A percentile compares a stretch with the other conserved stretches of the same genome.
These are phyloP conservation scores for Microhierax caerulescens DNA, from an alignment of 2,797 vertebrate genomes.

Conservation along the genomic window DNA sequence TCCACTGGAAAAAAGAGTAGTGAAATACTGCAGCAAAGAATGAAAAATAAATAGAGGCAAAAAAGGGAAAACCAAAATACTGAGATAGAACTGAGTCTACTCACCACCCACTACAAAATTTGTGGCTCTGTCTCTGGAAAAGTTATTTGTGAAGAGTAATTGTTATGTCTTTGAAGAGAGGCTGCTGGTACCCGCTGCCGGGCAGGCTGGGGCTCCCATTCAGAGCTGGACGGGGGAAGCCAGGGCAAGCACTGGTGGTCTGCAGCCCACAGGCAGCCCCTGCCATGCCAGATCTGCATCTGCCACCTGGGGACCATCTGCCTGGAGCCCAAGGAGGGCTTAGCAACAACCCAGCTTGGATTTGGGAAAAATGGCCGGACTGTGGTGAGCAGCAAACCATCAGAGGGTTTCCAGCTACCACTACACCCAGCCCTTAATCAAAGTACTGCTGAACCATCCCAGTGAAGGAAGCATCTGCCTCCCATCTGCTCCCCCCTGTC, in stretches of 20 bases:
- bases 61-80: not conserved
- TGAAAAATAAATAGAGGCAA: not conserved
- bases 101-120: not conserved
- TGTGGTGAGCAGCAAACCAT: not conserved
- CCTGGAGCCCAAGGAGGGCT: not conserved
- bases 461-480: not conserved
- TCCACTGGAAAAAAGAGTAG: not conserved
- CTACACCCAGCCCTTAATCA: not conserved
- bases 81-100: not conserved
- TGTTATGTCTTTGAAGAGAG: not conserved
- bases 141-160: not conserved
- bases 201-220: not conserved
- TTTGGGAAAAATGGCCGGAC: not conserved
- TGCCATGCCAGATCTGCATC: not conserved
- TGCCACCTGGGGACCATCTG: not conserved
- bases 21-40: not conserved
- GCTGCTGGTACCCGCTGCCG: not conserved
- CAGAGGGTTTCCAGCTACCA: not conserved
- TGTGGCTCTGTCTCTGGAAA: not conserved
- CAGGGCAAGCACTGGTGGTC: not conserved
- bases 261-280: rapidly evolving
- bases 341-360: not conserved
- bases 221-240: not conserved
- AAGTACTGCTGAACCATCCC: not conserved
- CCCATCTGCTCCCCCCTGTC: not conserved